Base-by-base conservation (phyloP, 2,113 vertebrate genomes). In the Coptodon bakossiorum region DNA sequence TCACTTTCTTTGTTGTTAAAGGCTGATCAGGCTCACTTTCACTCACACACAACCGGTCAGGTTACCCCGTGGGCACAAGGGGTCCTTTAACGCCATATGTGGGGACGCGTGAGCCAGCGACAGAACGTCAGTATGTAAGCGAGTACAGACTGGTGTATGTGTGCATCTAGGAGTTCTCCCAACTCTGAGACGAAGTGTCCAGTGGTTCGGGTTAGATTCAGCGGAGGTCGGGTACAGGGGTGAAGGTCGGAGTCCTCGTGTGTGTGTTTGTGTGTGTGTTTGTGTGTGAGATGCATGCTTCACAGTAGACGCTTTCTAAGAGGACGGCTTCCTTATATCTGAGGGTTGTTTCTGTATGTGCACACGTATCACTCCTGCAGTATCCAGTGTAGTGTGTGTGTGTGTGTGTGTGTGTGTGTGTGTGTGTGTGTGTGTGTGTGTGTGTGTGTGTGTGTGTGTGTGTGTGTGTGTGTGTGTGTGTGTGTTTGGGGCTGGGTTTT, bases 401-500 rank as follows among this genome's bases (percentile, higher is more conserved):
- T 13, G n/a, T 4, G 53, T 24, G 53, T 4, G 54, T 68, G 63
- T 54, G 78, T 16, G 84, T 76, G 68, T 66, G 61, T 56, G 83
- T 84, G 83, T 63, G 81, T 81, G 59, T 61, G 82, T 29, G 86
- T 34, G 84, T 27, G 83, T n/a, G n/a, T n/a, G n/a, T n/a, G n/a
- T n/a, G n/a, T n/a, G n/a, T n/a, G n/a, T n/a, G n/a, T n/a, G n/a
- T n/a, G n/a, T n/a, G n/a, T n/a, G n/a, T n/a, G 48, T 9, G 48
- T 66, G 61, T 22, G 40, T 48, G 76, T 17, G n/a, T 11, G 27
- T 16, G 56, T 14, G 52, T n/a, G 45, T 8, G 43, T 48, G 48
- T 11, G 31, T n/a, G 10, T 36, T 7, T 19, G 13, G 71, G 43
- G 34, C n/a, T 17, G 31, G 68, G 43, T 57, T 82, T 81, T 79